Percentiles rank a stretch among this genome's conserved stretches.
phyloP scores from a whole-genome alignment of 2,113 vertebrate species.

The Melozone crissalis region DNA sequence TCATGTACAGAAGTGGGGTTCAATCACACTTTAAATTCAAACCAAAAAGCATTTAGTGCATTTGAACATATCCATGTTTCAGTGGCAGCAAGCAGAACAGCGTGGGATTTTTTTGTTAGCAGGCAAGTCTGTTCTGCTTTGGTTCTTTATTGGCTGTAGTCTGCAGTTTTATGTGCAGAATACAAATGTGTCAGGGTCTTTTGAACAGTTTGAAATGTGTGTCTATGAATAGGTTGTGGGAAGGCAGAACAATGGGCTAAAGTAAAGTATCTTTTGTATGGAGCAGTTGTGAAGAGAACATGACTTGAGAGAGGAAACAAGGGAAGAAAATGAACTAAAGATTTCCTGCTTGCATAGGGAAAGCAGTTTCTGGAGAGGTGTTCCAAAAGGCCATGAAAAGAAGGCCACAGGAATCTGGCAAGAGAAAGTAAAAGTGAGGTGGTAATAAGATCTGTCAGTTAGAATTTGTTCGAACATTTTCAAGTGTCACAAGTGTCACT shows the following conservation, averaged over 20 bases:
- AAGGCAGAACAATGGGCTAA: slow-evolving; percentile 37
- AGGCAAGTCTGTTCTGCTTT: slow-evolving; percentile 25
- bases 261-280: slow-evolving; percentile 42
- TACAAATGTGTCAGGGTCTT: slow-evolving; percentile 57
- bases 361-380: background rate
- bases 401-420: background rate
- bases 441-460: background rate
- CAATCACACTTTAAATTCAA: background rate
- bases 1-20: background rate
- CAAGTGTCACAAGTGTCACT: background rate
- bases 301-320: slow-evolving; percentile 14
- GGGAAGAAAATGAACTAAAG: slow-evolving; percentile 9
- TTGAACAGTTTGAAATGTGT: slow-evolving; percentile 39
- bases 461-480: background rate
- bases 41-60: background rate
- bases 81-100: background rate
- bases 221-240: slow-evolving; percentile 48
- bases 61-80: background rate
- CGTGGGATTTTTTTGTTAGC: background rate
- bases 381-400: background rate
- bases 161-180: slow-evolving; percentile 38
- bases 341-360: background rate
- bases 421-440: background rate
- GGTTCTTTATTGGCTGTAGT: slow-evolving; percentile 24
- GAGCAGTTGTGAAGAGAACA: slow-evolving; percentile 25